Evolutionary conservation across 2,888 invertebrate genomes (phyloP), one percentile per base, ranked within the genome.

Genomic region (Drosophila pseudotalamancana): DNA sequence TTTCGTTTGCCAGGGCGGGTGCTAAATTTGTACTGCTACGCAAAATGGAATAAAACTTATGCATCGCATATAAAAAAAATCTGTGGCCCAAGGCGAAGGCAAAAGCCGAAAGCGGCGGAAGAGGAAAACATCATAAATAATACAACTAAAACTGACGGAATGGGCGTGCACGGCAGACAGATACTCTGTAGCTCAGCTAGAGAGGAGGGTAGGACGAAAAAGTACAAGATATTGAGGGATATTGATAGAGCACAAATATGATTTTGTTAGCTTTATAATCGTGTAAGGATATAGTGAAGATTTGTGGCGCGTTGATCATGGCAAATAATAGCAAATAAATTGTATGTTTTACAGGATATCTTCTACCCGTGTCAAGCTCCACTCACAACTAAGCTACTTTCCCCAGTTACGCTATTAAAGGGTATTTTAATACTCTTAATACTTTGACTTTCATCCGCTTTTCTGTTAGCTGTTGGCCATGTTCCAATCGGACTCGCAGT

Each of bases 31-130:
- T 50, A 59, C 37, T 34, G 64, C 51, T 49, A 59, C 46, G 46
- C 54, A 59, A 66, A 56, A 51, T 40, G 56, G 60, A 54, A 70
- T 59, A 62, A 71, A 72, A 68, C 76, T 76, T 67, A 65, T 68
- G 59, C 51, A 61, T 42, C 40, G 42, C 39, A 54, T 45, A 77
- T 75, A 60, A 80, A 64, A 75, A 77, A 80, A 81, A 83, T 77
- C 70, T 69, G 70, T 51, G 61, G 18, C 43, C 43, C 43, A 12
- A 43, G 18, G 43, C 59, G 21, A 51, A 48, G 46, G 46, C 46
- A 40, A 49, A 62, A 51, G 51, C 32, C 42, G 40, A 34, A 25
- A 45, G 43, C 40, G 29, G 34, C 40, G 29, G 37, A 54, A 45
- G 21, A 12, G 19, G 9, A 45, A 45, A 55, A 34, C 16, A 55